A percentile compares a stretch with the other conserved stretches of the same genome.
phyloP scores from a whole-genome alignment of 2,113 vertebrate genomes.

The Lepidothrix coronata region DNA sequence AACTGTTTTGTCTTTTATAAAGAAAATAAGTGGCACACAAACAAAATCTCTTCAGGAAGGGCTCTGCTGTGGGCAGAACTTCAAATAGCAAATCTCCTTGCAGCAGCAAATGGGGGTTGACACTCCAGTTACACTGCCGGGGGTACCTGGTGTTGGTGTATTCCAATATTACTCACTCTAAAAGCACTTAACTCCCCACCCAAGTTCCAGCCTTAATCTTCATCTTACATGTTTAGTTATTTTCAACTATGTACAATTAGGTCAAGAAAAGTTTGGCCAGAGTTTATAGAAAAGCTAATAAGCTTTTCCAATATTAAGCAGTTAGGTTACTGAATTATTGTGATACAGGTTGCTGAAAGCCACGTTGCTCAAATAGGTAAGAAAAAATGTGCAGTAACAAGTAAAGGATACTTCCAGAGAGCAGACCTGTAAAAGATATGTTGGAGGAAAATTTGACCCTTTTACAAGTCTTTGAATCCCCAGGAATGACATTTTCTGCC shows the following conservation, averaged over 20 bases:
- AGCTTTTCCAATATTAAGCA: background rate
- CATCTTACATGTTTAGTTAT: background rate
- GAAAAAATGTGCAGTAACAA: background rate
- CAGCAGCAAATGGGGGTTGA: rapidly evolving
- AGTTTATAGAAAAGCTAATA: background rate
- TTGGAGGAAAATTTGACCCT: background rate
- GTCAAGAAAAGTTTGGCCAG: background rate
- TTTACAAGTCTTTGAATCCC: background rate
- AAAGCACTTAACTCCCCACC: background rate
- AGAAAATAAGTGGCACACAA: background rate
- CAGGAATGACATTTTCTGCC: background rate
- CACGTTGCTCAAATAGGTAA: background rate
- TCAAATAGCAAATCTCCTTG: background rate
- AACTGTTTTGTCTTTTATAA: background rate
- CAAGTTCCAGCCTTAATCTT: background rate
- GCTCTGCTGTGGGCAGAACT: background rate
- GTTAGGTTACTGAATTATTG: background rate
- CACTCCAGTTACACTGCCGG: background rate
- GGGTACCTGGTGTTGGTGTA: background rate
- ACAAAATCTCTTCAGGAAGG: background rate
- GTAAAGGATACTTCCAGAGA: background rate
- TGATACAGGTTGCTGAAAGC: background rate
- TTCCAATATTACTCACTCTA: background rate
- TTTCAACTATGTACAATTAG: background rate
- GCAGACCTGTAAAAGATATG: background rate